Percentiles rank a stretch among this genome's conserved stretches.
These are phyloP conservation scores for Masticophis lateralis DNA, from an alignment of 2,797 vertebrate genomes.

Conservation along the genomic window DNA sequence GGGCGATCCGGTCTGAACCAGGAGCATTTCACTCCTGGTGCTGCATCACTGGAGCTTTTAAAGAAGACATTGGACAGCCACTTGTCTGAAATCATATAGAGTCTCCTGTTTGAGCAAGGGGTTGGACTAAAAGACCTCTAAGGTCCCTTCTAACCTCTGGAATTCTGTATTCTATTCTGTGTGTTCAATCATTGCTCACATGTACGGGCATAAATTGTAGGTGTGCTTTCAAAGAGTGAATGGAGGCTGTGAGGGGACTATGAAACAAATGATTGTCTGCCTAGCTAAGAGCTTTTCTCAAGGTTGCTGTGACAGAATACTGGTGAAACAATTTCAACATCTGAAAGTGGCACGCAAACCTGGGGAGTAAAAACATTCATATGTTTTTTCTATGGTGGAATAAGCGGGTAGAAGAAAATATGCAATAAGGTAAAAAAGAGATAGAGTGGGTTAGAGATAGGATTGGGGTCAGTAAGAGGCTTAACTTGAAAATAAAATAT, in stretches of 20 bases:
- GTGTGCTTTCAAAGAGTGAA: not conserved
- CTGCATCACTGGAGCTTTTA: no score
- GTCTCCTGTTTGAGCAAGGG: no score
- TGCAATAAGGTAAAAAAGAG: not conserved
- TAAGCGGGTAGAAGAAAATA: not conserved
- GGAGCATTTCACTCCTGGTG: no score
- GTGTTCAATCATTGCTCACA: not conserved
- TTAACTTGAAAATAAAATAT: not conserved
- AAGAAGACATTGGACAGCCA: no score
- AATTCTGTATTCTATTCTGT: not conserved
- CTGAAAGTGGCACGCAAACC: not conserved
- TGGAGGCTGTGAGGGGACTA: not conserved
- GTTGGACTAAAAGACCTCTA: not conserved
- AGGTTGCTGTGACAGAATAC: not conserved
- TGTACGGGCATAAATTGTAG: not conserved
- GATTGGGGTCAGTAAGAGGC: not conserved
- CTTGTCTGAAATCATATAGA: no score
- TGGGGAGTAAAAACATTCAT: not conserved
- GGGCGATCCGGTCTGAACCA: no score
- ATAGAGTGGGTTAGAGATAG: not conserved
- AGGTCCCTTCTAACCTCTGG: not conserved
- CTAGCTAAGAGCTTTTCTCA: not conserved
- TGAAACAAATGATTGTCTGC: not conserved
- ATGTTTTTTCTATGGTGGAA: not conserved
- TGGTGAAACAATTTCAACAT: not conserved